Base-by-base conservation (phyloP, 2,113 vertebrate species). In the Mormyrus lacerda region DNA sequence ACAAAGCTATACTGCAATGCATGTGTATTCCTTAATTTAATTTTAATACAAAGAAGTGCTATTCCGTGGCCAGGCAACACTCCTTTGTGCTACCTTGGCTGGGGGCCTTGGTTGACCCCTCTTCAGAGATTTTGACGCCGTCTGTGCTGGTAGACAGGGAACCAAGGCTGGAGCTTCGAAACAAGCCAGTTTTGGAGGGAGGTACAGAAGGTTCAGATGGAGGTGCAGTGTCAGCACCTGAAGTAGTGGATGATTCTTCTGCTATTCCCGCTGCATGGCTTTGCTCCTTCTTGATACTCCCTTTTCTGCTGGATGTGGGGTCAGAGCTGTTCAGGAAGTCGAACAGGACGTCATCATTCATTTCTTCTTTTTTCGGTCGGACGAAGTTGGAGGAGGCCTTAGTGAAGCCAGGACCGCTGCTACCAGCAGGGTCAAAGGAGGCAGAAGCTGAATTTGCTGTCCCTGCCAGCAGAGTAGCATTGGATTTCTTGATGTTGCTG, bases 301-400 rank as follows among this genome's bases (percentile, higher is more conserved):
- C 94, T 91, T 93, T 96, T 89, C 94, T 97, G 0, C 93, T 93
- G 42, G 95, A 95, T 0, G 97, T 96, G 53, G 97, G 97, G 82
- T 99, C 97, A 0, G 98, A 97, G 92, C 98, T 99, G 93, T 99
- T 99, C 88, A 99, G 96, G 95, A 99, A 99, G 94, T 99, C 97
- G 95, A 99, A 99, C 0, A 99, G 96, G 90, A 97, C 94, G 90
- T 99, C 98, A 83, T 99, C 98, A n/a, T 98, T 95, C 87, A 98
- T 97, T 89, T 99, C 97, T 4, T 96, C 95, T 90, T 97, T 99
- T 94, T 95, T 98, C 88, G 95, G 97, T 93, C 97, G 96, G 88
- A 99, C 97, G 91, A 99, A 99, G 90, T 96, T 95, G 4, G 97
- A 96, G 0, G 97, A 95, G 69, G 94, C 91, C 93, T 96, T 97